These are phyloP conservation scores for Turnix velox DNA, from an alignment of 2,113 vertebrate genomes.

Conservation along the genomic window DNA sequence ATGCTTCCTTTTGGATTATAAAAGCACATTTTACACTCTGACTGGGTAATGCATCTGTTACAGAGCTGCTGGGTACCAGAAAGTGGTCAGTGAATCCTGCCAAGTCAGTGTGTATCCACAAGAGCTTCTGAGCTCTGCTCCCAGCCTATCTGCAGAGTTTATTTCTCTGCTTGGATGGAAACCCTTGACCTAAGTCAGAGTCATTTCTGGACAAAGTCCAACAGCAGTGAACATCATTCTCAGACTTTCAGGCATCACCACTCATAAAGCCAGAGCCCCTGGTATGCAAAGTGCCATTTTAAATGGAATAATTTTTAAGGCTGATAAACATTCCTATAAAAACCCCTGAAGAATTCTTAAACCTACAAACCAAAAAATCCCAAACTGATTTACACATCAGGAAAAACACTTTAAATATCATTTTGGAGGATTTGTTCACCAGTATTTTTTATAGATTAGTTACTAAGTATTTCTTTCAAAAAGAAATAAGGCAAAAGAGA, in stretches of 20 bases:
- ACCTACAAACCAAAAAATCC: neutral
- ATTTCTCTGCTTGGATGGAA: neutral
- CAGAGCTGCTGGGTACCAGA: neutral
- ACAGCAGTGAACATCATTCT: neutral
- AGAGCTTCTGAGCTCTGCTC: neutral
- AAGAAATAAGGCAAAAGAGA: neutral
- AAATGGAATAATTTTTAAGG: neutral
- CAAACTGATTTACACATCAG: neutral
- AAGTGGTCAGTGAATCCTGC: neutral
- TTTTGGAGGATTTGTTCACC: neutral
- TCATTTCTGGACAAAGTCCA: neutral
- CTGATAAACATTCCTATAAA: neutral
- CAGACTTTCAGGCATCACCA: neutral
- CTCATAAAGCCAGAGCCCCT: neutral
- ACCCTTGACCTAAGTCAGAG: neutral
- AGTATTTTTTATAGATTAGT: neutral
- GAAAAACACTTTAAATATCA: neutral
- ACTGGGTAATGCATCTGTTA: neutral
- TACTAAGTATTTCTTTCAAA: neutral
- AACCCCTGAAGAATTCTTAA: neutral
- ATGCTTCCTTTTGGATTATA: neutral
- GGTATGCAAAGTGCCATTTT: neutral
- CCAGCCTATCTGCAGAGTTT: neutral
- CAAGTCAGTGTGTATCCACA: neutral
- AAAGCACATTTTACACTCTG: neutral